A percentile compares a stretch with the other conserved stretches of the same genome.
Conservation (phyloP, 2,888 invertebrate species). For the Morpho deidamia region DNA sequence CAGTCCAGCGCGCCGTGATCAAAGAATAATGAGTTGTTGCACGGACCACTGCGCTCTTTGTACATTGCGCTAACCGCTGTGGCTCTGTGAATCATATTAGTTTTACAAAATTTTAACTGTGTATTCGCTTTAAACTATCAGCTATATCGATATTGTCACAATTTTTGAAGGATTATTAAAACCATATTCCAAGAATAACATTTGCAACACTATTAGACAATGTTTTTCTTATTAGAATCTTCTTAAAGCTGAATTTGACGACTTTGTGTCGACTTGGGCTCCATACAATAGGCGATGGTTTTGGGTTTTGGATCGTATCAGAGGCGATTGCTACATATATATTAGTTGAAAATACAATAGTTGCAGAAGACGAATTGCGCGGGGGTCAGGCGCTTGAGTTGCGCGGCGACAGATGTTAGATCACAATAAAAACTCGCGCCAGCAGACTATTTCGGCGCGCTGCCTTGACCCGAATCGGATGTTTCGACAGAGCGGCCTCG, state of each 20-base stretch:
- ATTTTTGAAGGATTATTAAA: too few species aligned
- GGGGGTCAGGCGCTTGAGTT: conserved; percentile 37
- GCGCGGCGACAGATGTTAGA: conserved; percentile 68
- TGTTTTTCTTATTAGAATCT: conserved; percentile 12
- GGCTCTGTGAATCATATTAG: conserved; percentile 2
- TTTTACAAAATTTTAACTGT: background rate
- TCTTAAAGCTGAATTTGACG: background rate
- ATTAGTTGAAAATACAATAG: conserved; percentile 11
- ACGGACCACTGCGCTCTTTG: conserved; percentile 47
- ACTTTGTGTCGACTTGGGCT: too few species aligned
- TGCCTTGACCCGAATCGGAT: conserved; percentile 76
- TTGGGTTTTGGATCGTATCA: too few species aligned
- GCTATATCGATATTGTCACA: too few species aligned
- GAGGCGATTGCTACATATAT: background rate
- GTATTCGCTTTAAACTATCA: too few species aligned
- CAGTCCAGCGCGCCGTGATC: conserved; percentile 30
- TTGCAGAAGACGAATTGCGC: conserved; percentile 21
- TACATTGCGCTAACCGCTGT: conserved; percentile 50
- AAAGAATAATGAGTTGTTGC: conserved; percentile 46
- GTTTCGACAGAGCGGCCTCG: conserved; percentile 77
- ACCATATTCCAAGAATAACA: too few species aligned
- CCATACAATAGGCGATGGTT: too few species aligned
- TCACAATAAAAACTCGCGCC: conserved; percentile 75
- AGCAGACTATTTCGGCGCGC: conserved; percentile 75
- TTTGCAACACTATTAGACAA: background rate